Evolutionary conservation across 2,888 invertebrate genomes (phyloP).

Genomic region (Tenodera sinensis): DNA sequence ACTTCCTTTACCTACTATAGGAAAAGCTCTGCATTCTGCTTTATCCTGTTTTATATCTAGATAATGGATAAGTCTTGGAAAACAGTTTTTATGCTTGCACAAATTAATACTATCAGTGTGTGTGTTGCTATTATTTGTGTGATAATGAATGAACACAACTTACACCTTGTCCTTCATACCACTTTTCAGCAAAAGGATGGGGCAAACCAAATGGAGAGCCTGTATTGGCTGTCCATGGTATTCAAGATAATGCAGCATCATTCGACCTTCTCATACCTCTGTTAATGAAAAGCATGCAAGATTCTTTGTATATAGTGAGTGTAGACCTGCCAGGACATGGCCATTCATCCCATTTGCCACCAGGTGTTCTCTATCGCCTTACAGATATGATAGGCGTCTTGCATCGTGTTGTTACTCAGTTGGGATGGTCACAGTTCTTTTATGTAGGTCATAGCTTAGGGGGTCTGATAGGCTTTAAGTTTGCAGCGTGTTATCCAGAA

Average conservation of each 20-base stretch:
- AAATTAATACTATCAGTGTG: no score
- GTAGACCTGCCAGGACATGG: constrained; percentile 52
- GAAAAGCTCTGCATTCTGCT: no score
- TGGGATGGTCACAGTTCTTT: constrained; percentile 45
- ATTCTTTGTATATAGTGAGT: constrained; percentile 42
- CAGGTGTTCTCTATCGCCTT: constrained; percentile 42
- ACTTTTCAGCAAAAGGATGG: constrained; percentile 38
- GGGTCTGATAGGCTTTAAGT: constrained; percentile 46
- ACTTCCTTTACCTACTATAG: no score
- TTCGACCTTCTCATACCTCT: constrained; percentile 45
- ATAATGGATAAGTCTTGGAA: no score
- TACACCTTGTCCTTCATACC: constrained; percentile 31
- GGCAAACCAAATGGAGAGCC: constrained; percentile 40
- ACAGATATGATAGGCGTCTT: constrained; percentile 41
- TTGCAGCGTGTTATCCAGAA: constrained; percentile 44
- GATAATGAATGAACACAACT: constrained; percentile 31
- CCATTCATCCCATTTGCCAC: constrained; percentile 44
- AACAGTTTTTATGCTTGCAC: no score
- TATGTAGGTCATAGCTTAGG: constrained; percentile 51
- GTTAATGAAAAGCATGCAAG: constrained; percentile 37
- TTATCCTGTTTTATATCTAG: no score
- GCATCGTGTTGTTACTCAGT: constrained; percentile 40
- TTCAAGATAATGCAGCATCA: constrained; percentile 46
- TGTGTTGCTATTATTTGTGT: no score
- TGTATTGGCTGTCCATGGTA: constrained; percentile 43